Base-by-base conservation (phyloP, 2,113 vertebrate species). In the Phyllostomus discolor region DNA sequence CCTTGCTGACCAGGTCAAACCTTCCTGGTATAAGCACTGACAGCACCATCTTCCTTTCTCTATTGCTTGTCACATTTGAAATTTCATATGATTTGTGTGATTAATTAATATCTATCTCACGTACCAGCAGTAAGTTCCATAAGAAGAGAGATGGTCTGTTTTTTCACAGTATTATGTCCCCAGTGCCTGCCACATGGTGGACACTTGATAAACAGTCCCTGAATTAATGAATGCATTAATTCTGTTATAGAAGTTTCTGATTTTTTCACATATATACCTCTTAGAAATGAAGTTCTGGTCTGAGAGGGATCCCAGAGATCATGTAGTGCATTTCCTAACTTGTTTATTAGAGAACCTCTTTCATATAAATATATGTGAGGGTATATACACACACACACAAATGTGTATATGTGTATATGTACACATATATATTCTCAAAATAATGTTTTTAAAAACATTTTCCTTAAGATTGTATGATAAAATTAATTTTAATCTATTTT, bases 231-330 rank as follows among this genome's bases (percentile, higher is more conserved):
- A 41, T 57, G 54, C 3, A 22, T 70, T 43, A 48, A 26, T 41
- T 97, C 17, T 46, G 17, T 48, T 92, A 28, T 15, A 75, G 20
- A 28, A 19, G 33, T 95, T 93, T 69, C 38, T 26, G 35, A 0
- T 50, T 76, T 26, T 64, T 85, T 73, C 69, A 41, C 35, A 43
- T 96, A 94, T 91, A 35, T 90, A 78, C 28, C 24, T 79, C 72
- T 90, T 84, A 90, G 84, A 82, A 52, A 73, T 75, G 80, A 90
- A 86, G 87, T 70, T 95, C 62, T 93, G 57, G 4, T 88, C 33
- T 64, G 48, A 54, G n/a, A 86, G 12, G 20, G 9, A 35, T 72
- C 62, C 93, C 88, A 96, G 83, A 90, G 92, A 89, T 82, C 9
- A 86, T 15, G n/a, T 93, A 54, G 20, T 96, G 48, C 46, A 73